These are phyloP conservation scores for Enteromius treurensis DNA, from an alignment of 2,797 vertebrate genomes.

Conservation along the genomic window DNA sequence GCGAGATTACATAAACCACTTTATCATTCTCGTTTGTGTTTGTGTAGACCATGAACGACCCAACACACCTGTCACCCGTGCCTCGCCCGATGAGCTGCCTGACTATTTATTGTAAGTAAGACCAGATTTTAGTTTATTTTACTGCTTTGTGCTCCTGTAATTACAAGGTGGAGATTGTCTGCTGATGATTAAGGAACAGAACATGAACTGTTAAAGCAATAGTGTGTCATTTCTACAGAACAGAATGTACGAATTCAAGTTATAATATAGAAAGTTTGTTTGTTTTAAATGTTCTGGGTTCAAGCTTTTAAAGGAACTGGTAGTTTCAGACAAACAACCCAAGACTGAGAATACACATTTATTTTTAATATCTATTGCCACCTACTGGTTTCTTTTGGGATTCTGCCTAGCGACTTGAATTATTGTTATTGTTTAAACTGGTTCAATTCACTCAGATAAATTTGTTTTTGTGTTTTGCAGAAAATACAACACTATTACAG, in stretches of 20 bases:
- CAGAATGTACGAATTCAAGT: background rate
- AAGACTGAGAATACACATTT: background rate
- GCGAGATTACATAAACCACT: slow-evolving; percentile 62
- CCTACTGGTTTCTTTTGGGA: slow-evolving; percentile 61
- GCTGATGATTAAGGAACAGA: slow-evolving; percentile 5
- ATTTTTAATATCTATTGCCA: slow-evolving; percentile 64
- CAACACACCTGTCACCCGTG: slow-evolving; percentile 73
- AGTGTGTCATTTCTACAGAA: background rate
- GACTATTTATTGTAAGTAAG: slow-evolving; percentile 86
- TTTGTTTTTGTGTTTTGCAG: slow-evolving; percentile 62
- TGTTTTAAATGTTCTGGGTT: background rate
- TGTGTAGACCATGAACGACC: slow-evolving; percentile 71
- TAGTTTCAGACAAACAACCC: background rate
- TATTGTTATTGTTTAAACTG: background rate
- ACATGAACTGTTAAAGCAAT: background rate
- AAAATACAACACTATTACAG: slow-evolving; percentile 79
- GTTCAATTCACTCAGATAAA: slow-evolving; percentile 22
- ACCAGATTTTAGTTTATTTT: slow-evolving; percentile 30
- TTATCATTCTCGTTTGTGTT: slow-evolving; percentile 52
- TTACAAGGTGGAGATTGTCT: slow-evolving; percentile 11
- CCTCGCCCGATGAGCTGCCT: slow-evolving; percentile 72
- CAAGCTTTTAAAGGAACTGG: background rate
- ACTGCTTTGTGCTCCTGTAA: background rate
- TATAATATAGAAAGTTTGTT: slow-evolving; percentile 8
- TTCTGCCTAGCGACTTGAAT: background rate